Percentiles rank a stretch among this genome's conserved stretches.
phyloP scores from a whole-genome alignment of 2,113 vertebrate species.

The Phalacrocorax aristotelis region DNA sequence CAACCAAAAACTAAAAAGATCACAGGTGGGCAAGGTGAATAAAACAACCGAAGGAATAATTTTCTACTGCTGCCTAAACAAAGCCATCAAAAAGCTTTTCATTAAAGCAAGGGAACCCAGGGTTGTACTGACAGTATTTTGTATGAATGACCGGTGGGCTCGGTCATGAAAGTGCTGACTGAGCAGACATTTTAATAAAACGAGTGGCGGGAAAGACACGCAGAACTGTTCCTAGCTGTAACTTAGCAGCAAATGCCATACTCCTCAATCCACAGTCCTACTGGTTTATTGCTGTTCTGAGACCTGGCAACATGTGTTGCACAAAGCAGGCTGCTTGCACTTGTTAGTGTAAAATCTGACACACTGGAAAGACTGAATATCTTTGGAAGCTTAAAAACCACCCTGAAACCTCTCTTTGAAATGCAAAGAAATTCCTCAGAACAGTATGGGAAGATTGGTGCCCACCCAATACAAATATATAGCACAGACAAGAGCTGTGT shows the following conservation, averaged over 20 bases:
- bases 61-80: conserved; percentile 14
- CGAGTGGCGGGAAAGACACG: neutral
- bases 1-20: neutral
- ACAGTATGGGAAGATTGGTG: neutral
- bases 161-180: neutral
- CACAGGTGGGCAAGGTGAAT: neutral
- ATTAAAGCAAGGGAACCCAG: neutral
- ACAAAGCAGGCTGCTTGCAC: neutral
- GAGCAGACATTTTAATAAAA: neutral
- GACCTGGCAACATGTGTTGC: accelerated
- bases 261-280: neutral
- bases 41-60: neutral
- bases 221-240: conserved; percentile 2
- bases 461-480: neutral
- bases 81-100: conserved; percentile 13
- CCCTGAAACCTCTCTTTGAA: neutral
- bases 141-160: neutral
- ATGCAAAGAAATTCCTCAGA: neutral
- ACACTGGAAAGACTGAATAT: neutral
- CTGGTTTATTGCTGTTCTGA: neutral
- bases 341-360: neutral
- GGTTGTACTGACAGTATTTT: neutral
- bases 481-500: neutral
- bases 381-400: neutral
- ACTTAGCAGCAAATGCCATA: neutral